These are phyloP conservation scores for Lateolabrax maculatus DNA, from an alignment of 2,797 vertebrate genomes.

Conservation along the genomic window DNA sequence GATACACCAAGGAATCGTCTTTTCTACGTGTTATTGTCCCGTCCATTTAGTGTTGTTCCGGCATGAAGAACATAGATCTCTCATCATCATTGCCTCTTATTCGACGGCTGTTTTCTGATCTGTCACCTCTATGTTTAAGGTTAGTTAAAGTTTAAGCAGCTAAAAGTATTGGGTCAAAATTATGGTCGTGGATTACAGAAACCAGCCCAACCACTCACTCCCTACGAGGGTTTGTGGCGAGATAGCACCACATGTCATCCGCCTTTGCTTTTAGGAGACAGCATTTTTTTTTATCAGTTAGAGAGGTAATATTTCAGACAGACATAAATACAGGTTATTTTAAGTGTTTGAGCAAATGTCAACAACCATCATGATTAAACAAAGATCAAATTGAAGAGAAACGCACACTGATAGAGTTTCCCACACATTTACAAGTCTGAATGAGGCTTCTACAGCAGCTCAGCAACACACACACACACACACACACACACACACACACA, in stretches of 20 bases:
- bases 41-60: too few relatives aligned
- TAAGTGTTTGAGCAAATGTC: background rate
- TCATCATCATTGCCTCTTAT: background rate
- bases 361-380: background rate
- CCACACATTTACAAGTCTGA: background rate
- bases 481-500: conserved; percentile 45
- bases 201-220: background rate
- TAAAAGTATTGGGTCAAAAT: background rate
- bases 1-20: too few relatives aligned
- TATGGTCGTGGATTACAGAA: background rate
- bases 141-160: conserved; percentile 4
- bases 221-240: background rate
- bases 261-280: background rate
- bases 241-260: background rate
- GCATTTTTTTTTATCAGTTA: background rate
- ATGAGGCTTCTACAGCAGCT: conserved; percentile 9
- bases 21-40: too few relatives aligned
- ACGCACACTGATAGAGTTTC: background rate
- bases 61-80: background rate
- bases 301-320: background rate
- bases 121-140: background rate
- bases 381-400: background rate
- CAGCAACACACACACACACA: conserved; percentile 66
- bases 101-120: background rate
- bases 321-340: too few relatives aligned